Base-by-base conservation (phyloP, 2,888 invertebrate species). In the Melinaea marsaeus region DNA sequence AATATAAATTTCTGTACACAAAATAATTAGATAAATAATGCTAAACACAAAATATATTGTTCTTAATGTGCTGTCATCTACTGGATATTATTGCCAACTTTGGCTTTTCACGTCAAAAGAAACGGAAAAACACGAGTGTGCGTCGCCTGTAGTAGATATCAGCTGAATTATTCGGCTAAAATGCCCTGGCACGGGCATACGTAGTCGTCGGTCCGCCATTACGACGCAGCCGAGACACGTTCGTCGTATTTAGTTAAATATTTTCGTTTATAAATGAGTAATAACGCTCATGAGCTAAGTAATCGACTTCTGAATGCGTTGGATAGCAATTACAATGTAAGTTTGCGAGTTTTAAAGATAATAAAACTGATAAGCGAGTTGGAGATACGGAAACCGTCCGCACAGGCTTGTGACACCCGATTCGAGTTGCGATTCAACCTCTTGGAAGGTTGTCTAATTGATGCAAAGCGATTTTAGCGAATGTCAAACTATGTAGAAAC, bases 301-400 rank as follows among this genome's bases (percentile, higher is more conserved):
- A 95, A 96, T 93, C 96, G 95, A 94, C 95, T 98, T 94, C 95
- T 96, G 93, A 95, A 95, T 94, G 96, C 97, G 92, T 94, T 98
- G 93, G 98, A 98, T 95, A 95, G 94, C 93, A 96, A 97, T 93
- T 97, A 98, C 94, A 97, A 98, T 97, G 98, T 98, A 96, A 97
- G 97, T 93, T 90, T 86, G 75, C 81, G 84, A 85, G 84, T 84
- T 89, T 87, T 84, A 83, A 86, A 79, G 83, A 81, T 78, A 77
- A 78, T 83, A 88, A 81, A 79, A 80, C 79, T 78, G 79, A 80
- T 80, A 86, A 81, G 81, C 76, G 73, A 76, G 78, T 80, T 75
- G 74, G 79, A 85, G 85, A 85, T 90, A 86, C 79, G 85, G 85
- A 84, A 88, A 88, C 85, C 86, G 86, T 86, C 88, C 78, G 79